Conservation (phyloP, 2,888 invertebrate species). For the Tribolium freemani region DNA sequence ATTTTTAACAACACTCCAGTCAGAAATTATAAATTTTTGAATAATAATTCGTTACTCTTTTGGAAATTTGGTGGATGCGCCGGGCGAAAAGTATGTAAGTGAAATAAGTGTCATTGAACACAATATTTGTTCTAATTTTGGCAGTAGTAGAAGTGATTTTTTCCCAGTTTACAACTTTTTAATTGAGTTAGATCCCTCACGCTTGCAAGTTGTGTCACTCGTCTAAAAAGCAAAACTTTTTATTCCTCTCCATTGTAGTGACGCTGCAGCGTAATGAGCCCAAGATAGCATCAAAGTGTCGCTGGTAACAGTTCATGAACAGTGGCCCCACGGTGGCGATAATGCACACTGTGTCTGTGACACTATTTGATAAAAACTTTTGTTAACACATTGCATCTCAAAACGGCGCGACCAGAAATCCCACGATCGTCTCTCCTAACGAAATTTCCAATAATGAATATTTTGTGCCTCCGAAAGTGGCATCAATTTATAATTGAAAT, state of each 20-base stretch:
- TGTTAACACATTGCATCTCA: not conserved
- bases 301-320: conserved; percentile 2
- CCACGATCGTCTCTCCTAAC: not conserved
- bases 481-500: not conserved
- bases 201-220: not conserved
- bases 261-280: conserved; percentile 11
- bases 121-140: not conserved
- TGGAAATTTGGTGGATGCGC: not conserved
- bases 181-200: not conserved
- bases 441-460: not conserved
- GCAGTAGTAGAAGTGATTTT: too few species aligned
- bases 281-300: conserved; percentile 29
- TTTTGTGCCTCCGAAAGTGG: not conserved
- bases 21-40: too few species aligned
- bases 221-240: not conserved
- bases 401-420: not conserved
- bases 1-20: too few species aligned
- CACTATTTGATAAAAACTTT: conserved; percentile 15
- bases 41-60: too few species aligned
- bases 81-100: not conserved
- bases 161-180: not conserved
- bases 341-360: conserved; percentile 8
- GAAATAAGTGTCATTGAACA: not conserved
- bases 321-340: conserved; percentile 1
- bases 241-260: not conserved